Base-by-base conservation (phyloP, 2,113 vertebrate species). In the Calidris pugnax region DNA sequence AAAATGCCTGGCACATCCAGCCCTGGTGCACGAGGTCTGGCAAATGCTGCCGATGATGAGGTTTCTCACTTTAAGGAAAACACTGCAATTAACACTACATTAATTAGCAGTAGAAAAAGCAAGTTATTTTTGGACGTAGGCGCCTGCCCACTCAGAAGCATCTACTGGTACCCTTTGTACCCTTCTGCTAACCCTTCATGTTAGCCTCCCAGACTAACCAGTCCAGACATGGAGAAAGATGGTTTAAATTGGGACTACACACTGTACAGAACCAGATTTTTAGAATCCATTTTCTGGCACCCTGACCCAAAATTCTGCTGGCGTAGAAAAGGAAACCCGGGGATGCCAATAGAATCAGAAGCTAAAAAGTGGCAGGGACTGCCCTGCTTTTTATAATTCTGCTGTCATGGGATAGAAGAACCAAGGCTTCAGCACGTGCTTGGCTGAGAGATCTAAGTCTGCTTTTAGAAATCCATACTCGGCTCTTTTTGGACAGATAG, bases 401-500 rank as follows among this genome's bases (percentile, higher is more conserved):
- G 91, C 96, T 97, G 92, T 97, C 87, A 94, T 94, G 91, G 91
- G 96, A 96, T 85, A 94, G 94, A 85, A 97, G 93, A 95, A 94
- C 85, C 85, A 95, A 84, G 87, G 92, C 75, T 94, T 91, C 88
- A 95, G 79, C 92, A 83, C 28, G 7, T 84, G 84, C 95, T 98
- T 97, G 97, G 96, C 96, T 97, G 95, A 96, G 80, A 87, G 86
- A 87, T 94, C 95, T 94, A 64, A 39, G 68, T 95, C 87, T 93
- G 91, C 87, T 95, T 97, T 98, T 97, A 96, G 97, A 98, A 98
- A 97, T 95, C 93, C 93, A 92, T 95, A 97, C 56, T 93, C 4
- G 11, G 75, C 69, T 97, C 80, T 88, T 97, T 97, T 91, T 93
- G 88, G 85, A 94, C 85, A 95, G 96, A 97, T 98, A 98, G 97